phyloP scores from a whole-genome alignment of 2,888 invertebrate genomes.

The Lacanobia wlatinum region DNA sequence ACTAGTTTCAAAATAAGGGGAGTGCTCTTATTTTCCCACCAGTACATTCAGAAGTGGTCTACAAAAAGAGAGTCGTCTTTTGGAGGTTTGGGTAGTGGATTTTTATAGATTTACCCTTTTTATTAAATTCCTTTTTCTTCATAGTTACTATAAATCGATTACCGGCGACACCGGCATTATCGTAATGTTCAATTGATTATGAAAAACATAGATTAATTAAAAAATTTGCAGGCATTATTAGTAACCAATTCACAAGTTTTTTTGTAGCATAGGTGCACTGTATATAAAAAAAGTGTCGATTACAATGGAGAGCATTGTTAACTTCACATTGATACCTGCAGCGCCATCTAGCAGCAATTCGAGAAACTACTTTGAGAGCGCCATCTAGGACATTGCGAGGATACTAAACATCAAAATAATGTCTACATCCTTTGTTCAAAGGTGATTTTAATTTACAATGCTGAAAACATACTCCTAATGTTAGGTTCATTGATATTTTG shows the following conservation, averaged over 20 bases:
- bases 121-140: no score
- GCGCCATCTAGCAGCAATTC: slow-evolving; percentile 40
- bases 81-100: not conserved
- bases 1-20: no score
- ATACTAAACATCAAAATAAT: slow-evolving; percentile 30
- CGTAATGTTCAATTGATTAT: no score
- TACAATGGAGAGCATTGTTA: no score
- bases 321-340: slow-evolving; percentile 13
- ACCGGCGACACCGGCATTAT: not conserved
- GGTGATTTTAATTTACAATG: not conserved
- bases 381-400: slow-evolving; percentile 45
- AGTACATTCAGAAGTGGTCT: not conserved
- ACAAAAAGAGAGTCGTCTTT: no score
- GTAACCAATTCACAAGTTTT: no score
- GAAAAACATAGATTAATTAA: no score
- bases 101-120: not conserved
- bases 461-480: not conserved
- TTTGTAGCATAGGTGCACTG: no score
- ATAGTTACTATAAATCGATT: not conserved
- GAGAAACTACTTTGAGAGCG: slow-evolving; percentile 38
- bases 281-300: no score
- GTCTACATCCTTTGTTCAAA: not conserved
- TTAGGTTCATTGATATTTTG: not conserved
- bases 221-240: no score
- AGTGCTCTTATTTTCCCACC: not conserved